Evolutionary conservation across 2,888 invertebrate genomes (phyloP).

Genomic region (Dromius quadrimaculatus): DNA sequence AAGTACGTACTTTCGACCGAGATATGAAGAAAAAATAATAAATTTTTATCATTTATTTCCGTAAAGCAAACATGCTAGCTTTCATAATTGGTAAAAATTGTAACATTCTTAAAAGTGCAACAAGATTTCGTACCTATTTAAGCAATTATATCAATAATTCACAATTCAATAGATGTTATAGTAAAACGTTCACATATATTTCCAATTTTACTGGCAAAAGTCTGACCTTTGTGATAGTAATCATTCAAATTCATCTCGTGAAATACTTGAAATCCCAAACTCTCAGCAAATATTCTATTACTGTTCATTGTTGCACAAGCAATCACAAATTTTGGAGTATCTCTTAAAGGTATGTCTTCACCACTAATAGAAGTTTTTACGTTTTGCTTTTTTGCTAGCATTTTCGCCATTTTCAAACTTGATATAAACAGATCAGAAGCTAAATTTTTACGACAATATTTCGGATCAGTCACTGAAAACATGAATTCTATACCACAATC

Average conservation of each 20-base stretch:
- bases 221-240: slow-evolving; percentile 71
- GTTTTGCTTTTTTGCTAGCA: slow-evolving; percentile 56
- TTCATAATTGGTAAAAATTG: no score
- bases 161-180: background rate
- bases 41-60: no score
- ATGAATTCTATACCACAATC: background rate
- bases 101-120: no score
- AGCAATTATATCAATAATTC: no score
- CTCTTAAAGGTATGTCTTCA: slow-evolving; percentile 56
- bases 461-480: background rate
- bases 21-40: no score
- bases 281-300: slow-evolving; percentile 72
- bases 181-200: slow-evolving; percentile 56
- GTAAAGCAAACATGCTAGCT: no score
- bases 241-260: slow-evolving; percentile 69
- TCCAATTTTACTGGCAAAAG: slow-evolving; percentile 71
- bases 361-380: slow-evolving; percentile 58
- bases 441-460: background rate
- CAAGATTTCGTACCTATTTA: no score
- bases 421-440: slow-evolving; percentile 51
- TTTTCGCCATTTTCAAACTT: slow-evolving; percentile 70
- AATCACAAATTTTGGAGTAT: slow-evolving; percentile 70
- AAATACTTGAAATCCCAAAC: slow-evolving; percentile 70
- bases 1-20: no score
- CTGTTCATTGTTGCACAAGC: slow-evolving; percentile 73